phyloP scores from a whole-genome alignment of 2,797 vertebrate genomes.

The Acrocephalus scirpaceus region DNA sequence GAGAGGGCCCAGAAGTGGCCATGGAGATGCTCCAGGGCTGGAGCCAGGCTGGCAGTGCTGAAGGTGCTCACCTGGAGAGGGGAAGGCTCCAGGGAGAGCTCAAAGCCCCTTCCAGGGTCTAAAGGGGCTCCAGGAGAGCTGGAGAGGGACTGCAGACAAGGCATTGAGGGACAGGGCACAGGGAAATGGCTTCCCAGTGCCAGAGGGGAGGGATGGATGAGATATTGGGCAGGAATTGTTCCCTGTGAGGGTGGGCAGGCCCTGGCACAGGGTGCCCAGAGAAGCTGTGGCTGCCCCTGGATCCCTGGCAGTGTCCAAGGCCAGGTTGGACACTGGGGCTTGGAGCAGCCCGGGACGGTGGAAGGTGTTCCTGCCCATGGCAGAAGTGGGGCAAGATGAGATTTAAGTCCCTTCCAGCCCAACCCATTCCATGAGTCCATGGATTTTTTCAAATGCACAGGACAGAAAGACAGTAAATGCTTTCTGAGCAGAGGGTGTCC shows the following conservation, averaged over 20 bases:
- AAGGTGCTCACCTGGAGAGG: not conserved
- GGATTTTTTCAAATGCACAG: not conserved
- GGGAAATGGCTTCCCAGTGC: not conserved
- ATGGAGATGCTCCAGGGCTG: fast-evolving
- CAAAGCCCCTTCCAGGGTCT: not conserved
- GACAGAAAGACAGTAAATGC: not conserved
- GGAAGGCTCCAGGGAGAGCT: not conserved
- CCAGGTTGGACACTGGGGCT: fast-evolving
- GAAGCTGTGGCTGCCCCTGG: not conserved
- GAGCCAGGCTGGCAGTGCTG: not conserved
- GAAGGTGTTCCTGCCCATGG: not conserved
- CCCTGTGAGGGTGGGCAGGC: fast-evolving
- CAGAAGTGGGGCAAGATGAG: fast-evolving
- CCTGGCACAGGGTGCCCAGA: not conserved
- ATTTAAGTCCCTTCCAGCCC: not conserved
- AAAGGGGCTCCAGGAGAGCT: not conserved
- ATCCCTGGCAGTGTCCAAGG: not conserved
- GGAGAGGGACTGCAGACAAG: not conserved
- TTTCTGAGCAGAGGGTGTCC: not conserved
- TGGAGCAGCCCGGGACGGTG: fast-evolving
- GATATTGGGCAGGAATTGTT: not conserved
- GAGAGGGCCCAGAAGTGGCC: fast-evolving
- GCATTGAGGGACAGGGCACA: not conserved
- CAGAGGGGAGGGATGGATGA: not conserved
- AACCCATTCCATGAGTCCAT: not conserved